Evolutionary conservation across 2,797 vertebrate genomes (phyloP), one percentile per base, ranked within the genome.

Genomic region (Cossypha dichroa): DNA sequence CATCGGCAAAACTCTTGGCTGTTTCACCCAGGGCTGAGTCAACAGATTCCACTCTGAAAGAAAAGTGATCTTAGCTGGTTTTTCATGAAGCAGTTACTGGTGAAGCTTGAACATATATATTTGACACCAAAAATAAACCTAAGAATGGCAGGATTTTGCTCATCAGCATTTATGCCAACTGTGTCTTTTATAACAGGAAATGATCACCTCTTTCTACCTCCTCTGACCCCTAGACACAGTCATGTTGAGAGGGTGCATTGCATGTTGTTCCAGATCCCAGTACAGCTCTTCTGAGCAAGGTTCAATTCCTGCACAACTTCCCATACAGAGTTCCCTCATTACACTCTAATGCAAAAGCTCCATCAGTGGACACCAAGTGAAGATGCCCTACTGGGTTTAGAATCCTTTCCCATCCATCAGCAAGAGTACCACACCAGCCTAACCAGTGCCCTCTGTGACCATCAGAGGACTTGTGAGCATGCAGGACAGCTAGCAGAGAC

Each of bases 21-120:
- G 88, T 84, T 83, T 97, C 95, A 6, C 85, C 94, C 82, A 96
- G 38, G 43, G 58, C 91, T 3, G 88, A 95, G 69, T 96, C 96
- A 76, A 88, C 85, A 51, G 95, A 91, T 28, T 93, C 94, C 28
- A 97, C 77, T 69, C 97, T 97, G 76, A 31, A 96, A 91, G 48
- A 41, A 67, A 94, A 79, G 9, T 5, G 4, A 91, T 18, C 21
- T 67, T n/a, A 43, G 33, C 25, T 45, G 38, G 16, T 16, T 87
- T 28, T 18, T 18, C 22, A 22, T 15, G 9, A 67, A 67, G 25
- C 1, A 2, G 19, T 58, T 43, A 54, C 4, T 68, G 36, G 34
- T 13, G 7, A 66, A 69, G 18, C 6, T 46, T 29, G 20, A 73
- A 52, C 18, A 34, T 20, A 66, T 8, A 5, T 6, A 41, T 63